Percentiles rank a stretch among this genome's conserved stretches.
These are phyloP conservation scores for Xenopus petersii DNA, from an alignment of 2,797 vertebrate genomes.

Conservation along the genomic window DNA sequence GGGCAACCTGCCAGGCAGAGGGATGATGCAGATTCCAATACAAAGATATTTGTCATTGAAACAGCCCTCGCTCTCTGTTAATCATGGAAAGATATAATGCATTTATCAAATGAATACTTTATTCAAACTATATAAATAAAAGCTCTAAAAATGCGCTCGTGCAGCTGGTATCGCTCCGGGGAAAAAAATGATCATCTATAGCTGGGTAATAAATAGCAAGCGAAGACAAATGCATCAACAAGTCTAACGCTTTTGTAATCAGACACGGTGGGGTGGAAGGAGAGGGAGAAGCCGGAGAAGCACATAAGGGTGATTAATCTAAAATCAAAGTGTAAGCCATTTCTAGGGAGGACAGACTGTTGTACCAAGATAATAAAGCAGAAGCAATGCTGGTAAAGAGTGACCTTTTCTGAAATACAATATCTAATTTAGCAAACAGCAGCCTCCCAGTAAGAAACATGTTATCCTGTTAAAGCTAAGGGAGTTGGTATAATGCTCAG, in stretches of 20 bases:
- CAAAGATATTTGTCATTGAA: slow-evolving; percentile 19
- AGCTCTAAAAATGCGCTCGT: slow-evolving; percentile 7
- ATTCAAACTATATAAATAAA: slow-evolving; percentile 30
- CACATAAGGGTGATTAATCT: slow-evolving; percentile 29
- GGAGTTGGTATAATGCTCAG: slow-evolving; percentile 47
- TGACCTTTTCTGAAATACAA: slow-evolving; percentile 61
- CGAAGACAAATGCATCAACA: slow-evolving; percentile 50
- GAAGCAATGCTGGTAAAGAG: slow-evolving; percentile 52
- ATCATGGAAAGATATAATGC: slow-evolving; percentile 12
- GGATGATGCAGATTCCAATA: neutral
- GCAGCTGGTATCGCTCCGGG: slow-evolving; percentile 25
- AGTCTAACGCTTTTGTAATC: slow-evolving; percentile 56
- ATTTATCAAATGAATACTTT: slow-evolving; percentile 38
- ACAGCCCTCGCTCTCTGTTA: slow-evolving; percentile 5
- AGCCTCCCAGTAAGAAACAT: slow-evolving; percentile 53
- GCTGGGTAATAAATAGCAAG: slow-evolving; percentile 56
- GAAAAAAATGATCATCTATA: slow-evolving; percentile 51
- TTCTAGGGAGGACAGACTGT: slow-evolving; percentile 47
- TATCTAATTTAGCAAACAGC: slow-evolving; percentile 63
- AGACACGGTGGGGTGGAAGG: slow-evolving; percentile 44
- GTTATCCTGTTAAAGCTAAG: slow-evolving; percentile 52
- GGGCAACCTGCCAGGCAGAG: slow-evolving; percentile 16
- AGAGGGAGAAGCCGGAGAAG: slow-evolving; percentile 22
- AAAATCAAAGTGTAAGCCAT: slow-evolving; percentile 52
- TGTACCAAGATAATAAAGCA: slow-evolving; percentile 57